Conservation (phyloP, 2,113 vertebrate genomes). For the Corapipo altera region DNA sequence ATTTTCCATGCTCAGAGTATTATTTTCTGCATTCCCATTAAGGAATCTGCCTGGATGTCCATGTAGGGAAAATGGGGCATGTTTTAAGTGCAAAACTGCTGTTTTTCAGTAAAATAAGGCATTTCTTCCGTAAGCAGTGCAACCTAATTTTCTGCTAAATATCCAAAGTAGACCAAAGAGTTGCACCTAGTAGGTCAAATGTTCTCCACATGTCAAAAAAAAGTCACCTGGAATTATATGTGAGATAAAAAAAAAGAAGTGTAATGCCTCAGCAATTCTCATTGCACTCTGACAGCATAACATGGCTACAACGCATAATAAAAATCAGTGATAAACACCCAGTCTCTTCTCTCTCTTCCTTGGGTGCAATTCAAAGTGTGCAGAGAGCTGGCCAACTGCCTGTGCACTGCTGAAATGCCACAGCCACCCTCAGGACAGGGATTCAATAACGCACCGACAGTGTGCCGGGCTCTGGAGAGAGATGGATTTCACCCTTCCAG, state of each 20-base stretch:
- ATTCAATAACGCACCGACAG: neutral
- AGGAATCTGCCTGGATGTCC: neutral
- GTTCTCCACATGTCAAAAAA: neutral
- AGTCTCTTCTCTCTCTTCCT: neutral
- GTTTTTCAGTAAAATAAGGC: neutral
- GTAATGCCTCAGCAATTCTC: neutral
- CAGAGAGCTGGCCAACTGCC: slow-evolving; percentile 39
- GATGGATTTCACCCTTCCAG: slow-evolving; percentile 41
- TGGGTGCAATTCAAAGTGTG: slow-evolving; percentile 12
- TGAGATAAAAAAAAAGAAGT: no score
- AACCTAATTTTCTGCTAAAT: neutral
- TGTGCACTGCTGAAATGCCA: slow-evolving; percentile 37
- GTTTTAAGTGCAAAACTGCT: neutral
- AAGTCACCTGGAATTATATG: neutral
- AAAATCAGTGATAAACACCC: neutral
- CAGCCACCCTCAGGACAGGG: slow-evolving; percentile 40
- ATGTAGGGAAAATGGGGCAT: neutral
- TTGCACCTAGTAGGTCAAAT: neutral
- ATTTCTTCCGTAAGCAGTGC: neutral
- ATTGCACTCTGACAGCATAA: neutral
- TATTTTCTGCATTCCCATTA: neutral
- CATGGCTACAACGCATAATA: neutral
- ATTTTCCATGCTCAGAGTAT: neutral
- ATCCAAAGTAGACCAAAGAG: neutral
- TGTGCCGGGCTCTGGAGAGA: neutral